Base-by-base conservation (phyloP, 2,113 vertebrate species). In the Myanophis thanlyinensis region DNA sequence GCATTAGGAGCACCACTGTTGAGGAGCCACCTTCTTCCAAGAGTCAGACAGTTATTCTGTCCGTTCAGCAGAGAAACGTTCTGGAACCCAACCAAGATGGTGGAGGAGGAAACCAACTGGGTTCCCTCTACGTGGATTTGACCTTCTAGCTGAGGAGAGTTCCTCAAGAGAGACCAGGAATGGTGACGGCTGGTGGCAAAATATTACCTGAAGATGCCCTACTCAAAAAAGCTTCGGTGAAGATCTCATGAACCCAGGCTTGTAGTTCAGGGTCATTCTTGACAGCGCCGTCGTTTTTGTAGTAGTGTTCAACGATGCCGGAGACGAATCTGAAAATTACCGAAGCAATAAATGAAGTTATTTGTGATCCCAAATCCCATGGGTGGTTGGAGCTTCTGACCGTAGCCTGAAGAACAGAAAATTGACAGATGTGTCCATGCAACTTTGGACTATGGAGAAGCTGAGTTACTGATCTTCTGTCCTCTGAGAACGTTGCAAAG, bases 231-330 rank as follows among this genome's bases (percentile, higher is more conserved):
- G 98, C 98, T 40, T 98, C 95, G 56, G 97, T 95, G 94, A 97
- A 98, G 96, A 98, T 98, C 90, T 98, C 98, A 9, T 87, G 87
- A 85, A 98, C 97, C 98, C 98, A 98, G n/a, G 89, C 96, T 94
- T 98, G 98, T 54, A 98, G 93, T 94, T 98, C 98, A 0, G 87
- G 20, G 95, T 98, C 98, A 11, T 95, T 27, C 5, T 91, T 93
- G 90, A 97, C 97, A 0, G 94, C 93, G 0, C 89, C 90, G 0
- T 97, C 96, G 48, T 40, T 93, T 0, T 88, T 93, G 88, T 97
- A 97, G 88, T 97, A 97, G 56, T 97, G 96, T 30, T 89, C 94
- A 86, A 97, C 95, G 49, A 97, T 94, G 86, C 96, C 96, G 2
- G 97, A 95, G 89, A 97, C 97, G 1, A 96, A 95, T 85, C 97